Base-by-base conservation (phyloP, 2,797 vertebrate species). In the Buphagus erythrorhynchus region DNA sequence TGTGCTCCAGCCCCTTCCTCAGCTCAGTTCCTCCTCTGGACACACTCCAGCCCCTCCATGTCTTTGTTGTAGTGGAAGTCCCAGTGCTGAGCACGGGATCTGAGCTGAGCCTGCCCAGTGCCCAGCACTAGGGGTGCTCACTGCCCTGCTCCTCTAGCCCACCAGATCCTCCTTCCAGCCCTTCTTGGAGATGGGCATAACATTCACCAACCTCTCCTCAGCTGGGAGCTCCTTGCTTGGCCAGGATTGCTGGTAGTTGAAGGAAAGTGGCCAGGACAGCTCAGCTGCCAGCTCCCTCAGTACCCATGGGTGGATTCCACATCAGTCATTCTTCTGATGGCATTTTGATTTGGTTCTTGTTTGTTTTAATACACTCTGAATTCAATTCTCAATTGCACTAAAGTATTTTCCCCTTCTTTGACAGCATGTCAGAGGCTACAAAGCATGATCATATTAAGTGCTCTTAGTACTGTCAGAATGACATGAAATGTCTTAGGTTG, bases 361-460 rank as follows among this genome's bases (percentile, higher is more conserved):
- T 95, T 91, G 84, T 87, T 94, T 95, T 89, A 91, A 91, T 83
- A 67, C 22, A 31, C 61, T 80, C 35, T 86, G 72, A 91, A 52
- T 86, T 86, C 66, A 88, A 83, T 86, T 91, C 75, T 90, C 79
- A 83, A 22, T 77, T 85, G 73, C 58, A 71, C 68, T 77, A 1
- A 93, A 93, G 49, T 67, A 49, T 93, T 96, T 95, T 51, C 58
- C 52, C 35, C 16, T 79, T 86, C 76, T 92, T 71, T 68, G 82
- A 73, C 65, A 88, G 51, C 58, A 43, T 78, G 82, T 95, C 91
- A 91, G 82, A 74, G 58, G 61, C 75, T 86, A 71, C 80, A 51
- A 68, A 88, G 66, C 45, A 45, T 42, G 54, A 43, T 86, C 11
- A 2, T 67, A 51, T 74, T 51, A 94, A 94, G 65, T 77, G 54